Base-by-base conservation (phyloP, 2,888 invertebrate genomes). In the Biston stratarius region DNA sequence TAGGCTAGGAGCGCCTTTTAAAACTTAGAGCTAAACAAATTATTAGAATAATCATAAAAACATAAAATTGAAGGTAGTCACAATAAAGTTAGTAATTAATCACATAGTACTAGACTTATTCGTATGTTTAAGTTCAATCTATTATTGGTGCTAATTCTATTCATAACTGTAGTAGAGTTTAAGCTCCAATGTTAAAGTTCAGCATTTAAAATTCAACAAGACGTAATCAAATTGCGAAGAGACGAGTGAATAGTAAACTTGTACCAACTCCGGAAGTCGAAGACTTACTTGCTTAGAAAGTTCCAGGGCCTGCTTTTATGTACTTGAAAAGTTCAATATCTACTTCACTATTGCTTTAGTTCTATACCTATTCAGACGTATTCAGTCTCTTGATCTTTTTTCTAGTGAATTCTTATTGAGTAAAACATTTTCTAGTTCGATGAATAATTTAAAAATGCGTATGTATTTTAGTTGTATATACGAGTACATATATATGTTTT, bases 201-300 rank as follows among this genome's bases (percentile, higher is more conserved):
- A 47, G 5, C 53, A 48, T 57, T 55, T 34, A 67, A 67, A 67
- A 60, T 63, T 67, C 55, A 56, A 45, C 53, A 34, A 52, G 15
- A 61, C 55, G 48, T 59, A 49, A 62, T 67, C 59, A 63, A 67
- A 59, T 63, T 44, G 59, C 44, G 14, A 34, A 55, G 48, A 58
- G 51, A 48, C 53, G 48, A 61, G 48, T 48, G 62, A 67, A 67
- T 67, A 48, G 42, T 45, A 60, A 67, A 55, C 56, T 62, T 12
- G 47, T 49, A 11, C 15, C 33, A 49, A 48, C 48, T 59, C 52
- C 42, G 45, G 56, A 62, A 44, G 42, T 61, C 53, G 14, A 38
- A 56, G 47, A 48, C 59, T 55, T 45, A 67, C 58, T 67, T 62
- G 62, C 55, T 56, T 56, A 40, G 45, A 58, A 66, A 67, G 33